Evolutionary conservation across 30 jellyfish, hydroid and myxozoan species (phyloP).

Genomic region (Phacellophora camtschatica): DNA sequence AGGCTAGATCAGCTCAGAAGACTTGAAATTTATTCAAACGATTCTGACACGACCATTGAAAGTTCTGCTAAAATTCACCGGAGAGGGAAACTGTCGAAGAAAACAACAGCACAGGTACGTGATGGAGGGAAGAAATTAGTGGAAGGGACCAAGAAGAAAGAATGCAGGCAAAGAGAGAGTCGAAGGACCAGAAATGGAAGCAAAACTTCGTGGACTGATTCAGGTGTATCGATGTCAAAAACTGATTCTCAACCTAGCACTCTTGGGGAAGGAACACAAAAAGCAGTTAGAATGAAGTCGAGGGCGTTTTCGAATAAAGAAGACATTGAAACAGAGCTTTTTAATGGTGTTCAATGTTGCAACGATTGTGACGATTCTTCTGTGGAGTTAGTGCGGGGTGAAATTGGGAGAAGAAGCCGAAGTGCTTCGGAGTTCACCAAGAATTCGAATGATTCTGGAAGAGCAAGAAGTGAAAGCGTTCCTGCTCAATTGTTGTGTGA

Average conservation of each 20-base stretch:
- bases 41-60: slow-evolving; percentile 56
- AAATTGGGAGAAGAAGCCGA: slow-evolving; percentile 23
- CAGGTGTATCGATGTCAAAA: slow-evolving; percentile 66
- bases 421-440: slow-evolving; percentile 14
- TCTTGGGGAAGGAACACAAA: slow-evolving; percentile 45
- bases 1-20: slow-evolving; percentile 9
- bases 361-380: slow-evolving; percentile 7
- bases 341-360: neutral
- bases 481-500: neutral
- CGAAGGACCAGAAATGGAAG: slow-evolving; percentile 35
- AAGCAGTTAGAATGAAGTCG: neutral
- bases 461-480: neutral
- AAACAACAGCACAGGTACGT: neutral
- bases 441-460: neutral
- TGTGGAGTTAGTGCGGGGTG: slow-evolving; percentile 39
- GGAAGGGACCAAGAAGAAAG: neutral
- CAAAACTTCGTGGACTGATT: slow-evolving; percentile 67
- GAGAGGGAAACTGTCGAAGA: neutral
- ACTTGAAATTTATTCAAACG: slow-evolving; percentile 29
- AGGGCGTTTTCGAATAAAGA: neutral
- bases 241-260: slow-evolving; percentile 78
- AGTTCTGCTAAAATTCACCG: neutral
- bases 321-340: neutral
- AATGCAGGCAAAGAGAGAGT: neutral
- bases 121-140: neutral